Evolutionary conservation across 2,888 invertebrate species (phyloP).

Genomic region (Iselma pallidipennis): DNA sequence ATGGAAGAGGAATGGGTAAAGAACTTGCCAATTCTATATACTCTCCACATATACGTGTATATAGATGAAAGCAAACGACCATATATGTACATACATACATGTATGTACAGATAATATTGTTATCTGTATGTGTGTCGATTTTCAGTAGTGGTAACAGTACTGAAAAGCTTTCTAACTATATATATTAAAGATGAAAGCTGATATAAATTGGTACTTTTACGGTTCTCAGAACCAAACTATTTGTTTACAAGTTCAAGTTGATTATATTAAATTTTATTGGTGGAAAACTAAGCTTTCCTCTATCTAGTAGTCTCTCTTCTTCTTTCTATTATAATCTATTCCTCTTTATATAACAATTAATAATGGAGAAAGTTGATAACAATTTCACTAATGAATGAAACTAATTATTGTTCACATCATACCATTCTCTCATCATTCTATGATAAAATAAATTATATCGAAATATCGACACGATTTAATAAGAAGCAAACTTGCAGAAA

Average conservation of each 20-base stretch:
- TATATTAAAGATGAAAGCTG: neutral
- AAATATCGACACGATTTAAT: too few relatives aligned
- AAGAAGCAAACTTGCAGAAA: too few relatives aligned
- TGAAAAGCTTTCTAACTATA: neutral
- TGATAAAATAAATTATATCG: too few relatives aligned
- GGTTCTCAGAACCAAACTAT: neutral
- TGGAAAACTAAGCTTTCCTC: neutral
- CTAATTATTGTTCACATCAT: too few relatives aligned
- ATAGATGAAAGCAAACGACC: too few relatives aligned
- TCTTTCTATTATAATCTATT: neutral
- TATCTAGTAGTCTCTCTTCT: neutral
- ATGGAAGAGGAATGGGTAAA: neutral
- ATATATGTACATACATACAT: too few relatives aligned
- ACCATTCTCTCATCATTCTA: too few relatives aligned
- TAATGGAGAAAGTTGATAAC: neutral
- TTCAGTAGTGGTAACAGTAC: neutral
- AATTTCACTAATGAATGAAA: neutral
- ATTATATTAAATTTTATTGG: constrained; percentile 1
- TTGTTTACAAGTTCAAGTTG: neutral
- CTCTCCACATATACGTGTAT: too few relatives aligned
- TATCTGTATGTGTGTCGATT: too few relatives aligned
- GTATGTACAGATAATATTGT: too few relatives aligned
- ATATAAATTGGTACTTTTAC: constrained; percentile 3
- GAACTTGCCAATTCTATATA: neutral
- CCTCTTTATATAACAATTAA: neutral